Evolutionary conservation across 2,888 invertebrate species (phyloP), one percentile per base, ranked within the genome.

Genomic region (Aplocera efformata): DNA sequence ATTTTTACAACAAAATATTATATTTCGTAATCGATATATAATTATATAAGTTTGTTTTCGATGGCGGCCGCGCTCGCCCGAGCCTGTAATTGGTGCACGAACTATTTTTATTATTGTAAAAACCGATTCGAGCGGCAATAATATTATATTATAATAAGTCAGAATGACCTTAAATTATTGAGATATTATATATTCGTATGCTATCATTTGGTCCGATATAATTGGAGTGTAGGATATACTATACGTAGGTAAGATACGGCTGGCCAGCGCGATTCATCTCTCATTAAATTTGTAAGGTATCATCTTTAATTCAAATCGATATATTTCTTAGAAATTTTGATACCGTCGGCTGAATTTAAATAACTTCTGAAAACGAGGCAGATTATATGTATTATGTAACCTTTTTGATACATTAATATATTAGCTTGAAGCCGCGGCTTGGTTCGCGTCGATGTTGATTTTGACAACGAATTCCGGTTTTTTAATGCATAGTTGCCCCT

Each of bases 191-290:
- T 74, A 72, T 73, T 69, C 67, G 71, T 72, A 72, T 64, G 63
- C 70, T 71, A 73, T 77, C 72, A 77, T 79, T 73, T 66, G 63
- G 71, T 66, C 66, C 60, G 58, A 52, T 61, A 70, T 80, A 79
- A 80, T 80, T 81, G 79, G 64, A 56, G 62, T 69, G 72, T 73
- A n/a, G n/a, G n/a, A n/a, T n/a, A 71, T 48, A 48, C 46, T 50
- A 53, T 48, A 50, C 48, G 66, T 75, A 66, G n/a, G n/a, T n/a
- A 67, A 73, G 65, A 67, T 72, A 72, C 69, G 64, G 54, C 65
- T 56, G 61, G 62, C 63, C 64, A 65, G 59, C 63, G 67, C 68
- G 70, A 66, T 65, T 67, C 67, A 65, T 64, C 61, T 54, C 62
- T 72, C 67, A 76, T 78, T 75, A 77, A 57, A 58, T 64, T 67